Evolutionary conservation across 1,140 invertebrate genomes (phyloP).

Genomic region (Nasonia giraulti): DNA sequence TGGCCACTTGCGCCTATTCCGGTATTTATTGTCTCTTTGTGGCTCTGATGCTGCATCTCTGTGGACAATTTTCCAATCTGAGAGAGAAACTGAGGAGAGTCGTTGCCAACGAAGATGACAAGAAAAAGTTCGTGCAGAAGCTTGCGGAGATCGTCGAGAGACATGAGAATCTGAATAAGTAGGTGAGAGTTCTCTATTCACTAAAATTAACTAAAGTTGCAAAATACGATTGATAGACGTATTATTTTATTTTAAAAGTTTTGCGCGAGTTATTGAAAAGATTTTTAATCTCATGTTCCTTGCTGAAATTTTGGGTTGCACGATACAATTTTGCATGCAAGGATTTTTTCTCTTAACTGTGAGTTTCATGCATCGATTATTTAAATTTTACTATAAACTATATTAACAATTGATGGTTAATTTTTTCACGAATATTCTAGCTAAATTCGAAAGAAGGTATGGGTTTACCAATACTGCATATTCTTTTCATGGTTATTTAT

Average conservation of each 20-base stretch:
- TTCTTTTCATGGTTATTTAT: slow-evolving; percentile 28
- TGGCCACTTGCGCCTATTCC: neutral
- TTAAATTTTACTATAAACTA: neutral
- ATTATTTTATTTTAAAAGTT: slow-evolving; percentile 16
- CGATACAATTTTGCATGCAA: slow-evolving; percentile 47
- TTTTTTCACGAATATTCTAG: neutral
- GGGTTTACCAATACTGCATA: neutral
- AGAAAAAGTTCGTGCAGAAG: neutral
- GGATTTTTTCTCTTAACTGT: slow-evolving; percentile 35
- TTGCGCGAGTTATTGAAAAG: slow-evolving; percentile 37
- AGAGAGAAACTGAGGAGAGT: neutral
- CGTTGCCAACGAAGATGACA: neutral
- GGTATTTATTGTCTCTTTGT: slow-evolving; percentile 3
- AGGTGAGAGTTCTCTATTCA: neutral
- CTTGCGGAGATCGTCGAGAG: neutral
- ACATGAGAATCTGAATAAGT: slow-evolving; percentile 3
- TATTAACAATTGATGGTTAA: neutral
- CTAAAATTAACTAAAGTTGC: too few species aligned
- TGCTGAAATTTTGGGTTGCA: slow-evolving; percentile 30
- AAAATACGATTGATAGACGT: neutral
- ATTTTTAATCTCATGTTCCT: slow-evolving; percentile 45
- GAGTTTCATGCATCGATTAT: slow-evolving; percentile 7
- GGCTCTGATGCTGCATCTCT: slow-evolving; percentile 15
- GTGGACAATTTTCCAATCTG: slow-evolving; percentile 18
- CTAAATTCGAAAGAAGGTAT: neutral